Base-by-base conservation (phyloP, 2,113 vertebrate species). In the Saguinus midas region DNA sequence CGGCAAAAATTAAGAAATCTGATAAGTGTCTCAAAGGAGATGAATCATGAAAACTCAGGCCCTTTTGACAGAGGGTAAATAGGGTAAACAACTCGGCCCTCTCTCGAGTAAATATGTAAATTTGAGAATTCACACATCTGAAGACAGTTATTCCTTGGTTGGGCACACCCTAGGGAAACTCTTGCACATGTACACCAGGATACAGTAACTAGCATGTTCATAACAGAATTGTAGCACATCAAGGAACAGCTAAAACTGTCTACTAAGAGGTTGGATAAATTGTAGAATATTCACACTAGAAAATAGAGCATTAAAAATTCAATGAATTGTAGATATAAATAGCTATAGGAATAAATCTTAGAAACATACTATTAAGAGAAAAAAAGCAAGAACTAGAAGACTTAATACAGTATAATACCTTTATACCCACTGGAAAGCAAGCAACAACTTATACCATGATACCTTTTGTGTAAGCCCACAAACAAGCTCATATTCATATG, bases 1-100 rank as follows among this genome's bases (percentile, higher is more conserved):
- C 40, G 8, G 58, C 45, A 92, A 86, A 92, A 95, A 87, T 75
- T 90, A 87, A 82, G 32, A 82, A 78, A 75, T 89, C 35, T 68
- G 57, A 16, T 55, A 85, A 61, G 0, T 76, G 29, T 58, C 57
- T 66, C 66, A 85, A 91, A 25, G 32, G 50, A 88, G 43, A 32
- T 9, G 40, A 84, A 48, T 93, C 21, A 37, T 82, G 25, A 95
- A 94, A 96, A 87, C 6, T 72, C 64, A 48, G 25, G 57, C 40
- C 89, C 20, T 72, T n/a, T 23, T 55, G 27, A 64, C n/a, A n/a
- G 48, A 88, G 35, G 57, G 76, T 58, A 95, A 93, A 79, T 48
- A 61, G 43, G 70, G 57, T 5, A 5, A 92, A 37, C 18, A 29
- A 37, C 50, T 37, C 66, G 37, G 12, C 3, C 52, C 9, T 64